Evolutionary conservation across 64 coral and sea anemone genomes (phyloP), one percentile per base, ranked within the genome.

Genomic region (Montipora foliosa): DNA sequence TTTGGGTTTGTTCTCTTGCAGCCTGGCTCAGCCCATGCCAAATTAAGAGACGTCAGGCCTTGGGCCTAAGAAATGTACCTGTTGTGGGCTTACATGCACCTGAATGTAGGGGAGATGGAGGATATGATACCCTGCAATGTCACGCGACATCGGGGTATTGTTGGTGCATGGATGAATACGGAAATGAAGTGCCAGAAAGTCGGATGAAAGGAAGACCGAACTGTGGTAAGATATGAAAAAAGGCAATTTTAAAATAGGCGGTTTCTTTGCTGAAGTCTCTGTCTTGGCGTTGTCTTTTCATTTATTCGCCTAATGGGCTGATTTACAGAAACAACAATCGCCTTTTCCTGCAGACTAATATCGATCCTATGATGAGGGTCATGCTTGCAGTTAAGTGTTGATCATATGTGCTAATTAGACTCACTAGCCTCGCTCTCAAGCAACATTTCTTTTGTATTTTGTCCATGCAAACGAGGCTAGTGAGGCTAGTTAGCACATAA

Each of bases 151-250:
- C 74, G 0, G 92, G 92, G 14, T 93, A 93, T 52, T 93, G 92
- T 24, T 93, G 92, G 92, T 93, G 92, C n/a, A 59, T 93, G 16
- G 55, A 93, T 88, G 77, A 93, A 10, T 80, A 80, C 80, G 92
- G 92, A 77, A 88, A 73, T 49, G 92, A 87, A 81, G 15, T 93
- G 0, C 14, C 46, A 13, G 72, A 45, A 19, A 86, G 73, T 67
- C 80, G 16, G 12, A 67, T 45, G 19, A 86, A 77, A 67, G 44
- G 44, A 20, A 92, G 90, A 78, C 79, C 81, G 29, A 84, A 57
- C 59, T 85, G 80, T 66, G 90, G 90, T 92, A 66, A 77, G 90
- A 16, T 10, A 10, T 5, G 4, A 22, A 51, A 4, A 4, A 69
- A 5, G 0, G 6, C 22, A 22, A 83, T 60, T 37, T 55, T 10